Evolutionary conservation across 1,140 invertebrate genomes (phyloP).

Genomic region (Helicorthomorpha holstii): DNA sequence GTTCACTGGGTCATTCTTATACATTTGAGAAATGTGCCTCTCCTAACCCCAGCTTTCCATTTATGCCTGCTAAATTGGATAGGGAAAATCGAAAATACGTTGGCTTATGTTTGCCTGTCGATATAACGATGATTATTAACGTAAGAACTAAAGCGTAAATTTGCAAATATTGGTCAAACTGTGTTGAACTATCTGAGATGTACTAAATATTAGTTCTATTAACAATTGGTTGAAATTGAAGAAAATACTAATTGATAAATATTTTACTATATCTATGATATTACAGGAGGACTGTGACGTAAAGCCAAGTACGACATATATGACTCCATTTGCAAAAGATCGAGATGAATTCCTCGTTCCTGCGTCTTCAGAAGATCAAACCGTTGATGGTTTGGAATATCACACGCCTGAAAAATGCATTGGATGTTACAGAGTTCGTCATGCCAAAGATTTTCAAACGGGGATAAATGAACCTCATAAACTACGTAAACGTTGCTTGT

Average conservation of each 20-base stretch:
- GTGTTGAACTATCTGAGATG: too few relatives aligned
- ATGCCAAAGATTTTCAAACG: background rate
- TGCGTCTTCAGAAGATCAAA: too few relatives aligned
- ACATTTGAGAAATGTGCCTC: background rate
- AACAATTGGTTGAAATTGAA: background rate
- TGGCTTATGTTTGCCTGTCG: slow-evolving; percentile 20
- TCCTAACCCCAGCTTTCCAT: background rate
- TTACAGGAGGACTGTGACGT: background rate
- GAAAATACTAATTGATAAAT: background rate
- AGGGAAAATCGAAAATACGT: background rate
- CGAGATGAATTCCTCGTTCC: too few relatives aligned
- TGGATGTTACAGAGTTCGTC: slow-evolving; percentile 1
- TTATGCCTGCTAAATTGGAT: background rate
- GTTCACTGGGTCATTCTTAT: background rate
- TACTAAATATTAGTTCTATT: background rate
- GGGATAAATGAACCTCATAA: background rate
- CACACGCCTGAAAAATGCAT: slow-evolving; percentile 7
- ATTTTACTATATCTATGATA: background rate
- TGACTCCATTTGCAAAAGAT: too few relatives aligned
- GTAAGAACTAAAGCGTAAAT: slow-evolving; percentile 11
- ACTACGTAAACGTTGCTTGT: too few relatives aligned
- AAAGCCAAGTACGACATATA: too few relatives aligned
- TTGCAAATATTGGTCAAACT: too few relatives aligned
- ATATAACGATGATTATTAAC: slow-evolving; percentile 25
- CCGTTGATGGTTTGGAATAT: slow-evolving; percentile 4